Base-by-base conservation (phyloP, 2,888 invertebrate genomes). In the Caenorhabditis plicata region DNA sequence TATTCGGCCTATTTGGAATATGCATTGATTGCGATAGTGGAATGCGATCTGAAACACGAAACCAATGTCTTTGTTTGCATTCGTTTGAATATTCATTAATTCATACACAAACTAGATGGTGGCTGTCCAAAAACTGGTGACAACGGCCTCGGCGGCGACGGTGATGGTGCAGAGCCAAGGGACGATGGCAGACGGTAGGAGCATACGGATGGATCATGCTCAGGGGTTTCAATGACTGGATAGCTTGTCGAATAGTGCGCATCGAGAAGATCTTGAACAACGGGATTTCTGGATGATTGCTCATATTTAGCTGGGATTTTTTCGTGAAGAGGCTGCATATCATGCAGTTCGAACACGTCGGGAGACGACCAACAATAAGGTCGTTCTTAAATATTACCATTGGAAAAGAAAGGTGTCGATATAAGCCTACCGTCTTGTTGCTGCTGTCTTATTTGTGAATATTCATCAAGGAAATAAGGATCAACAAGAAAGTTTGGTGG, bases 41-140 rank as follows among this genome's bases (percentile, higher is more conserved):
- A 17, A 58, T 51, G 7, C 58, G 47, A 31, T 51, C 53, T 53
- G 49, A 17, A 56, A 51, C n/a, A 29, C n/a, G n/a, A n/a, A n/a
- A n/a, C n/a, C n/a, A n/a, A n/a, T n/a, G n/a, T n/a, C n/a, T n/a
- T n/a, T n/a, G n/a, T n/a, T n/a, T n/a, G n/a, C n/a, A n/a, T n/a
- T n/a, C n/a, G n/a, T n/a, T n/a, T n/a, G n/a, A n/a, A n/a, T n/a
- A n/a, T n/a, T n/a, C n/a, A n/a, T n/a, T n/a, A n/a, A n/a, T n/a
- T n/a, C n/a, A n/a, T n/a, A n/a, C n/a, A n/a, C n/a, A n/a, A n/a
- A n/a, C n/a, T n/a, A n/a, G 58, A 45, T 45, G 60, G 58, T 22
- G 68, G 68, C 9, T 42, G 39, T 40, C 68, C 68, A 26, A 68
- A 61, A 17, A 68, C 64, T n/a, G 68, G 68, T 22, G 64, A 60